phyloP scores from a whole-genome alignment of 1,140 invertebrate species.

The Drosophila watanabei region DNA sequence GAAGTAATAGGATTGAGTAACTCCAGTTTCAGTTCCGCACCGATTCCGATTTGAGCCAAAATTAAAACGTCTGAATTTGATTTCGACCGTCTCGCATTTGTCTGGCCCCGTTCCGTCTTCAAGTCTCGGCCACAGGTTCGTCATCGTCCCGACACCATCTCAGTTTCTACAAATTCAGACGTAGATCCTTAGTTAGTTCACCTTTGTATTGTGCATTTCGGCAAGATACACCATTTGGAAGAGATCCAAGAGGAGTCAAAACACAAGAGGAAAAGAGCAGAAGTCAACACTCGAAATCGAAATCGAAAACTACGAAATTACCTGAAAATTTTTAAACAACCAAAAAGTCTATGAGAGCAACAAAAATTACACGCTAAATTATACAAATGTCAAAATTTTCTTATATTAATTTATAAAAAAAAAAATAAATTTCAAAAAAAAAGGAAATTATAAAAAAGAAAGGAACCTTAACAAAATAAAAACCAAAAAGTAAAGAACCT shows the following conservation, averaged over 20 bases:
- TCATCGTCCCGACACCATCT: slow-evolving; percentile 67
- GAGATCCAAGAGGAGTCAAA: slow-evolving; percentile 28
- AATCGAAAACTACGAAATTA: slow-evolving; percentile 83
- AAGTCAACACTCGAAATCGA: slow-evolving; percentile 59
- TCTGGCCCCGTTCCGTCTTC: slow-evolving; percentile 70
- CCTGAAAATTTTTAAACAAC: slow-evolving; percentile 78
- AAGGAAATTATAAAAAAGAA: slow-evolving; percentile 40
- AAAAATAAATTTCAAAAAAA: slow-evolving; percentile 22
- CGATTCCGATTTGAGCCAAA: slow-evolving; percentile 80
- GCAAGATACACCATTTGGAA: slow-evolving; percentile 61
- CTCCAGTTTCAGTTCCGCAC: slow-evolving; percentile 66
- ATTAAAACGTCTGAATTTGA: slow-evolving; percentile 84
- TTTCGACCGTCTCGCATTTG: slow-evolving; percentile 49
- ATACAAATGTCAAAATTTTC: slow-evolving; percentile 72
- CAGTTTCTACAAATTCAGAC: slow-evolving; percentile 83
- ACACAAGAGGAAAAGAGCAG: slow-evolving; percentile 24
- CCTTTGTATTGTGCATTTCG: slow-evolving; percentile 72
- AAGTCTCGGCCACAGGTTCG: slow-evolving; percentile 72
- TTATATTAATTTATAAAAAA: slow-evolving; percentile 77
- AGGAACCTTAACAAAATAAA: slow-evolving; percentile 11
- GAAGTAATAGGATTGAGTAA: slow-evolving; percentile 50
- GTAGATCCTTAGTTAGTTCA: slow-evolving; percentile 76
- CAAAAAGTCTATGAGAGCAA: slow-evolving; percentile 64
- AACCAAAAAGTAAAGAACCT: slow-evolving; percentile 34
- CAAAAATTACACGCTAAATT: slow-evolving; percentile 72